Conservation (phyloP, 2,113 vertebrate genomes). For the Sclerurus mexicanus region DNA sequence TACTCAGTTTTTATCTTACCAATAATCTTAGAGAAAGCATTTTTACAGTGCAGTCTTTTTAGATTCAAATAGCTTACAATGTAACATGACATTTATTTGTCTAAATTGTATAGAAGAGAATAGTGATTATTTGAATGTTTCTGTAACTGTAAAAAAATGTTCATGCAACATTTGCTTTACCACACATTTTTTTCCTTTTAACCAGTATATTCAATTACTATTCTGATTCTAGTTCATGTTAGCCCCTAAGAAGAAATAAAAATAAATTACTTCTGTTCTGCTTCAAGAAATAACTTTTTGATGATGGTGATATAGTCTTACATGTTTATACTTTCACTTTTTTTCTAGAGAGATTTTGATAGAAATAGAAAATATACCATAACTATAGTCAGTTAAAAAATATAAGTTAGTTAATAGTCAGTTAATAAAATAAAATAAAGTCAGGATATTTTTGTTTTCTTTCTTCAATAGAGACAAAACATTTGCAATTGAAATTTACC, state of each 20-base stretch:
- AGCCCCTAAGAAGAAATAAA: background rate
- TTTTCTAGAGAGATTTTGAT: background rate
- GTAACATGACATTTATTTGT: background rate
- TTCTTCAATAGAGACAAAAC: background rate
- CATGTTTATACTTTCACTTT: background rate
- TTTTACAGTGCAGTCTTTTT: background rate
- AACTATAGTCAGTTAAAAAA: background rate
- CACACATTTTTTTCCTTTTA: background rate
- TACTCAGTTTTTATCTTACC: background rate
- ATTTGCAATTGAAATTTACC: background rate
- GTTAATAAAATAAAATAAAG: too few relatives aligned
- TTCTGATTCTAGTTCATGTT: background rate
- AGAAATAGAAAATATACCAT: background rate
- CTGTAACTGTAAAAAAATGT: background rate
- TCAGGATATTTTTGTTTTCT: background rate
- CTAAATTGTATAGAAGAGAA: background rate
- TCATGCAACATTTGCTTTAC: background rate
- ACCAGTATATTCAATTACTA: background rate
- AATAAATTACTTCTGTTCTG: background rate
- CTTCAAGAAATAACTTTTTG: background rate
- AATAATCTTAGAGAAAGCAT: background rate
- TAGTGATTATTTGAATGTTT: background rate
- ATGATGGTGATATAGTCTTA: background rate
- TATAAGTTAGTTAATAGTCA: too few relatives aligned
- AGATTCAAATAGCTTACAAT: background rate